Percentiles rank a stretch among this genome's conserved stretches.
Evolutionary conservation across 2,888 invertebrate species (phyloP).

Genomic region (Hirudinaria manillensis): DNA sequence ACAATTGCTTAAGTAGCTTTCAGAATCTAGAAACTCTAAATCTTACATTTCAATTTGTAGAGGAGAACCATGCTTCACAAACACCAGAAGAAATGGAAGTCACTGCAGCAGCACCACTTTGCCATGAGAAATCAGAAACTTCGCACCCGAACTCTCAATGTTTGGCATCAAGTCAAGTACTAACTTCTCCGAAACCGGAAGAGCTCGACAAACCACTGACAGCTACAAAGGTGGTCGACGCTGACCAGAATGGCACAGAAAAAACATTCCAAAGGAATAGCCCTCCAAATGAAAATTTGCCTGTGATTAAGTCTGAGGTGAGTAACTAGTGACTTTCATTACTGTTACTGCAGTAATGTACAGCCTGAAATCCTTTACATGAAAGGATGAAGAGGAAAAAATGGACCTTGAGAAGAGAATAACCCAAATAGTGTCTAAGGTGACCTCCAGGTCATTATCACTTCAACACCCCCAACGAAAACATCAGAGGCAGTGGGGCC

Average conservation of each 20-base stretch:
- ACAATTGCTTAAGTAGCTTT: no score
- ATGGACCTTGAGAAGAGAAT: slow-evolving; percentile 14
- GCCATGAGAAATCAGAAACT: no score
- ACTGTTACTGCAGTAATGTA: no score
- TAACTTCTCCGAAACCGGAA: no score
- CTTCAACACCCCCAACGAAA: background rate
- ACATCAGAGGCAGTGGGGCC: background rate
- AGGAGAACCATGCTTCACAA: no score
- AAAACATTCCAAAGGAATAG: background rate
- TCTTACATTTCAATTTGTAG: no score
- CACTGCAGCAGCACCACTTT: no score
- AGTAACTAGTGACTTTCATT: background rate
- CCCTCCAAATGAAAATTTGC: background rate
- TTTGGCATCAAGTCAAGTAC: no score
- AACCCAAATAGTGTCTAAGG: slow-evolving; percentile 9
- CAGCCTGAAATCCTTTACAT: background rate
- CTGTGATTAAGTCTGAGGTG: background rate
- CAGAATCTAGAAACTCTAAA: no score
- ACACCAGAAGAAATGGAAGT: no score
- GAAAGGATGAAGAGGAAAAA: slow-evolving; percentile 11
- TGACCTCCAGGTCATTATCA: background rate
- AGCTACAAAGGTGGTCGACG: background rate
- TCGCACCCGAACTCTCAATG: no score
- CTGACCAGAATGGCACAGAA: background rate
- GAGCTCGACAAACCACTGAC: no score